These are phyloP conservation scores for Haemorhous mexicanus DNA, from an alignment of 2,113 vertebrate species.

Conservation along the genomic window DNA sequence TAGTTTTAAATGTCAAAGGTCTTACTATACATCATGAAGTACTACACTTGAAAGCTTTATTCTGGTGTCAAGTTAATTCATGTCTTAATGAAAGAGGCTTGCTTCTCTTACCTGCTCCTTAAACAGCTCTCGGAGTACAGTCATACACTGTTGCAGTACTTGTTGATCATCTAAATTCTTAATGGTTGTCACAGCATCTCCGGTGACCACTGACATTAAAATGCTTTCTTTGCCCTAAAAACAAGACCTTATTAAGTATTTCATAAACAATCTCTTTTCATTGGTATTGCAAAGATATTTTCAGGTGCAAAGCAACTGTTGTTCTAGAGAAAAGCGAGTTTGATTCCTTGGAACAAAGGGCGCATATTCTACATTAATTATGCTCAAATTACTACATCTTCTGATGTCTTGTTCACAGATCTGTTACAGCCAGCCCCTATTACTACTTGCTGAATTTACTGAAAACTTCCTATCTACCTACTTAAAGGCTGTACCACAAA, in stretches of 20 bases:
- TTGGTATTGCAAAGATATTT: background rate
- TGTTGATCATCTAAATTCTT: slow-evolving; percentile 85
- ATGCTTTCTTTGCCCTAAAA: slow-evolving; percentile 87
- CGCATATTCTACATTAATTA: background rate
- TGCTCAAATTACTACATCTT: background rate
- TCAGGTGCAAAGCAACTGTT: background rate
- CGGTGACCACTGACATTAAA: slow-evolving; percentile 93
- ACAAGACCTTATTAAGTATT: background rate
- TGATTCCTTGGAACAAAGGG: background rate
- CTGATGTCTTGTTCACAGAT: background rate
- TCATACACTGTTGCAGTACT: slow-evolving; percentile 86
- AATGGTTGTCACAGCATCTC: slow-evolving; percentile 83
- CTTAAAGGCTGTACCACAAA: background rate
- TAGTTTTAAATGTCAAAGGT: background rate
- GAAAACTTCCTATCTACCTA: background rate
- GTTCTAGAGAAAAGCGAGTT: background rate
- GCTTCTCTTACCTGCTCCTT: slow-evolving; percentile 87
- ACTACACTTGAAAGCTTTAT: background rate
- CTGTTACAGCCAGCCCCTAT: background rate
- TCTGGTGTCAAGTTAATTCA: background rate
- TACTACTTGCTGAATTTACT: background rate
- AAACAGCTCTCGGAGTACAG: slow-evolving; percentile 87
- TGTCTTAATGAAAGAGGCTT: background rate
- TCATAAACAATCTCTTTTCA: background rate
- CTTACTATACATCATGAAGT: background rate